Conservation (phyloP, 2,113 vertebrate genomes). For the Artemisiospiza belli region DNA sequence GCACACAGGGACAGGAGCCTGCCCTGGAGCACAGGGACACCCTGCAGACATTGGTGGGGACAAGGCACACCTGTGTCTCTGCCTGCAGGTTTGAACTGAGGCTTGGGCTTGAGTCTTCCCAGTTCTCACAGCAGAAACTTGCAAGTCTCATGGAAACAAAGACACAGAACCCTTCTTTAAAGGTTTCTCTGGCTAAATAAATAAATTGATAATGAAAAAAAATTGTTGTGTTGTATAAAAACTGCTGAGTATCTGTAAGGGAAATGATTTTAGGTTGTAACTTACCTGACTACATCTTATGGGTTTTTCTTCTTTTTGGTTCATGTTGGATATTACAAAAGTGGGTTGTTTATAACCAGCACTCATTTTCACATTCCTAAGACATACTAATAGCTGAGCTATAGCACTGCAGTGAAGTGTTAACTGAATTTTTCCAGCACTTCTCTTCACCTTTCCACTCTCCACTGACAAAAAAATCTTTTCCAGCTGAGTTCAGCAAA, state of each 20-base stretch:
- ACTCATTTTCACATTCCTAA: not conserved
- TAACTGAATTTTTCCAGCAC: not conserved
- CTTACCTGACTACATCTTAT: not conserved
- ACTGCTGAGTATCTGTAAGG: not conserved
- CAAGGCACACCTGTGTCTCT: not conserved
- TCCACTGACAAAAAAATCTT: not conserved
- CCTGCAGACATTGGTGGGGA: not conserved
- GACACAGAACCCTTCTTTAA: not conserved
- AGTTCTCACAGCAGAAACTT: not conserved
- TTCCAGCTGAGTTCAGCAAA: not conserved
- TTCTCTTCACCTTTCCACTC: not conserved
- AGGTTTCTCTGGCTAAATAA: not conserved
- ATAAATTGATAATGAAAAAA: not conserved
- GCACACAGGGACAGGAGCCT: not conserved
- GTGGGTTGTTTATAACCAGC: not conserved
- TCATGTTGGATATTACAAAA: not conserved
- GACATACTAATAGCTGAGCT: not conserved
- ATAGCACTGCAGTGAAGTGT: not conserved
- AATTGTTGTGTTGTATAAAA: not conserved
- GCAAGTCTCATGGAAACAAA: not conserved
- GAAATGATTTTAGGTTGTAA: not conserved
- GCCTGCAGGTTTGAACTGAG: not conserved
- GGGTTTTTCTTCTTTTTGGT: not conserved
- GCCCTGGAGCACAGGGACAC: not conserved
- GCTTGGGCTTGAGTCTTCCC: not conserved